Base-by-base conservation (phyloP, 35 echinoderm and acorn worm species). In the Heliocidaris tuberculata region DNA sequence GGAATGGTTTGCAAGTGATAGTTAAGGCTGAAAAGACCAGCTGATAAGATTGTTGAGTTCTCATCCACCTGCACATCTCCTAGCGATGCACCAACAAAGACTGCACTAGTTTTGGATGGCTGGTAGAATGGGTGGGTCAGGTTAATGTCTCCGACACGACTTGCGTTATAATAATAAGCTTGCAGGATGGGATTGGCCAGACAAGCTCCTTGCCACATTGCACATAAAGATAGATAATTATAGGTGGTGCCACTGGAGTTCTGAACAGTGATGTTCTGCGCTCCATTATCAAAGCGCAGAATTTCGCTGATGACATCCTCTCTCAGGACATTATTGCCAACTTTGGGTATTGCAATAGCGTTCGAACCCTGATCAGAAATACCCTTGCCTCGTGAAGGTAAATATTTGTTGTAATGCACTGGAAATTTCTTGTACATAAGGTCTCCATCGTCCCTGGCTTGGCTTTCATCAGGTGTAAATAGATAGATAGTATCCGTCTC, bases 231-330 rank as follows among this genome's bases (percentile, higher is more conserved):
- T 15, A 60, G 65, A 50, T 97, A 95, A 24, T 21, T 94, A 27
- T 85, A 85, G 30, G 85, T 42, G 1, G 47, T 95, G 11, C 49
- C 94, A 86, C 92, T 90, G 3, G 24, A 48, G 49, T 54, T 30
- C 27, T 50, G 85, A 6, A 90, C 61, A 7, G 88, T 96, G 59
- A 90, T 42, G 27, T 52, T 78, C 30, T 35, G 48, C 19, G 96
- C 48, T 16, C 50, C 48, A 32, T 94, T 30, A 54, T 97, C 60
- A 19, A 98, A 90, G 30, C 93, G 49, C 17, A 98, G 16, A 24
- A 98, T 95, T 90, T 98, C 97, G 31, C 35, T 90, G 29, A 98
- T 94, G 86, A 86, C 54, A n/a, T 95, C 96, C 49, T 96, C 96
- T 2, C n/a, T 52, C 48, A 98, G 88, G 31, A 98, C 94, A 88